These are phyloP conservation scores for Morus bassanus DNA, from an alignment of 2,797 vertebrate species.

Conservation along the genomic window DNA sequence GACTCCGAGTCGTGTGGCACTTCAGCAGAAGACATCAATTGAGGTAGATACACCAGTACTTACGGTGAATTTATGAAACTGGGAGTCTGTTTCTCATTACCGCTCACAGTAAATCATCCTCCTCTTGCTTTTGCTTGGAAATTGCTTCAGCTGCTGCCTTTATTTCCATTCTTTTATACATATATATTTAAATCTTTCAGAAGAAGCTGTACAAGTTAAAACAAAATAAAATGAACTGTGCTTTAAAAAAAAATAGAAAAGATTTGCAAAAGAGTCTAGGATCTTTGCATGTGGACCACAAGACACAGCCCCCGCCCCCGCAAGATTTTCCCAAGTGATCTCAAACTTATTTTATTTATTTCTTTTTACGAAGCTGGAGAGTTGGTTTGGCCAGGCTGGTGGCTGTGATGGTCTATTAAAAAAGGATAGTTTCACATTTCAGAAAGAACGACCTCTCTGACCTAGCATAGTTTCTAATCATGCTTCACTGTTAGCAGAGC, in stretches of 20 bases:
- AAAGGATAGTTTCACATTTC: background rate
- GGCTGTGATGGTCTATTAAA: background rate
- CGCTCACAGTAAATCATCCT: constrained; percentile 5
- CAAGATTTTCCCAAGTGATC: background rate
- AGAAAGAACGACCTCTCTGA: background rate
- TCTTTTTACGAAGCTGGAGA: background rate
- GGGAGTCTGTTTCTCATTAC: constrained; percentile 9
- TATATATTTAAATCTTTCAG: background rate
- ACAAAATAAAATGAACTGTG: background rate
- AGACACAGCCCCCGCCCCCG: accelerated
- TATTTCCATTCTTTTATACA: background rate
- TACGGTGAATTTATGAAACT: constrained; percentile 19
- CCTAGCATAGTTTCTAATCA: background rate
- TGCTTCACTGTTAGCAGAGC: accelerated
- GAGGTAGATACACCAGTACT: background rate
- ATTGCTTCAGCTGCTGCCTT: background rate
- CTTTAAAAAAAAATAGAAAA: background rate
- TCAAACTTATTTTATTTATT: background rate
- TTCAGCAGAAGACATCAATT: background rate
- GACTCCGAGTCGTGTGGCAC: accelerated
- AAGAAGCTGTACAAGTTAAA: background rate
- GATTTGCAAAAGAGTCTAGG: background rate
- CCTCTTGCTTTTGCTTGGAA: background rate
- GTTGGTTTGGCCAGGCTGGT: background rate
- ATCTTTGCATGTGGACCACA: background rate